Conservation (phyloP, 2,888 invertebrate genomes). For the Adela reaumurella region DNA sequence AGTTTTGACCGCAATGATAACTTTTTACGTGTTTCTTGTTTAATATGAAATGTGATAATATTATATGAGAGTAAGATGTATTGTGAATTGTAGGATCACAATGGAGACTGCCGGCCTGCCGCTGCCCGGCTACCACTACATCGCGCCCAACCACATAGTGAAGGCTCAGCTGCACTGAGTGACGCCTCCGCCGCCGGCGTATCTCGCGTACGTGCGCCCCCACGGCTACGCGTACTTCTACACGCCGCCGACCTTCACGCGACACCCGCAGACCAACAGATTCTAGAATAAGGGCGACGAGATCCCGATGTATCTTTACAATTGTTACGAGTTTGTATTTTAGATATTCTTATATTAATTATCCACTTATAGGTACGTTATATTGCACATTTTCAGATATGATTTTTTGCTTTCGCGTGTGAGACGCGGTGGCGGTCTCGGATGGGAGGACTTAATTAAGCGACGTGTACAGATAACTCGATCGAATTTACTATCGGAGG, state of each 20-base stretch:
- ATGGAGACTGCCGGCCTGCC: constrained; percentile 92
- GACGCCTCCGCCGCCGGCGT: constrained; percentile 33
- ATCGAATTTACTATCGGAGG: constrained; percentile 54
- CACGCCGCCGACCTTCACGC: constrained; percentile 36
- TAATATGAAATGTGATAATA: too few relatives aligned
- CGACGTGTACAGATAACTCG: constrained; percentile 38
- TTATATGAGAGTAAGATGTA: constrained; percentile 10
- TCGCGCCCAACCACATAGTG: constrained; percentile 89
- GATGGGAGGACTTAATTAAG: constrained; percentile 14
- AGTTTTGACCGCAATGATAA: too few relatives aligned
- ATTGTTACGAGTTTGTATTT: constrained; percentile 62
- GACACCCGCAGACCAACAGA: constrained; percentile 29
- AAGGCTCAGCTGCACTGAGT: constrained; percentile 87
- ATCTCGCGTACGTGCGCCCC: constrained; percentile 21
- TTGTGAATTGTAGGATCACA: constrained; percentile 75
- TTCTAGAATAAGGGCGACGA: constrained; percentile 22
- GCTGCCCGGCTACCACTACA: constrained; percentile 87
- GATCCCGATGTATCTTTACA: constrained; percentile 50
- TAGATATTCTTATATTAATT: constrained; percentile 69
- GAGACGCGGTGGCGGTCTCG: constrained; percentile 14
- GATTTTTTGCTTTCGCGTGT: neutral
- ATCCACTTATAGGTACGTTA: constrained; percentile 37
- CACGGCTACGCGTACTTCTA: constrained; percentile 14
- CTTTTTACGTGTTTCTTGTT: too few relatives aligned
- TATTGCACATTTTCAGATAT: neutral